Conservation (phyloP, 92 coral and sea anemone species). For the Epizoanthus ramosus region DNA sequence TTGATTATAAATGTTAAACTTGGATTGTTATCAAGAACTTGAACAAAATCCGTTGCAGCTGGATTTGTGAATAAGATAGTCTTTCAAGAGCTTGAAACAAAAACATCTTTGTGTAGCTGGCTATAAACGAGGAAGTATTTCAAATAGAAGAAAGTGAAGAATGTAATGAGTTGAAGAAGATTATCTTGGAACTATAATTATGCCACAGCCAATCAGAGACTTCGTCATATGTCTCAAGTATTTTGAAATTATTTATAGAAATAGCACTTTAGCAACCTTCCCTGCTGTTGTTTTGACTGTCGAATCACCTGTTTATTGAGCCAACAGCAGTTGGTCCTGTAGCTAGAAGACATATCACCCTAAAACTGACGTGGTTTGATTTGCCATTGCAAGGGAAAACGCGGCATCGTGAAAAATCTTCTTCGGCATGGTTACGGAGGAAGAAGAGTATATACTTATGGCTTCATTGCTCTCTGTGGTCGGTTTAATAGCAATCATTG, state of each 20-base stretch:
- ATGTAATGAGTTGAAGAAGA: no score
- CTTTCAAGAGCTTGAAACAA: neutral
- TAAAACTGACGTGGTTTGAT: conserved; percentile 1
- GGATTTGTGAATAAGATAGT: no score
- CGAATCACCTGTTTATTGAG: conserved; percentile 14
- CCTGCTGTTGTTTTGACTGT: conserved; percentile 5
- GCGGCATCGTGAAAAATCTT: neutral
- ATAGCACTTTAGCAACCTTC: conserved; percentile 1
- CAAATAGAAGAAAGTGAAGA: no score
- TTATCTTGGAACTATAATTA: no score
- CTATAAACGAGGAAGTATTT: neutral
- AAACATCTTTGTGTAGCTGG: neutral
- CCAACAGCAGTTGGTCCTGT: conserved; percentile 16
- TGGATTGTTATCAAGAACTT: neutral
- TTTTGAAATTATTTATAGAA: neutral
- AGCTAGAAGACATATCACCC: no score
- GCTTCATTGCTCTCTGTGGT: conserved; percentile 29
- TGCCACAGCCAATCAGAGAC: no score
- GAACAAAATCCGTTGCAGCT: neutral
- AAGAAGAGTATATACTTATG: conserved; percentile 7
- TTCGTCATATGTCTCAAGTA: neutral
- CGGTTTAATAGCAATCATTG: conserved; percentile 28
- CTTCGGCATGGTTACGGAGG: conserved; percentile 8
- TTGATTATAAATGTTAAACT: neutral
- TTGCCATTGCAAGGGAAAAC: neutral